Evolutionary conservation across 2,113 vertebrate species (phyloP).

Genomic region (Notothenia coriiceps): DNA sequence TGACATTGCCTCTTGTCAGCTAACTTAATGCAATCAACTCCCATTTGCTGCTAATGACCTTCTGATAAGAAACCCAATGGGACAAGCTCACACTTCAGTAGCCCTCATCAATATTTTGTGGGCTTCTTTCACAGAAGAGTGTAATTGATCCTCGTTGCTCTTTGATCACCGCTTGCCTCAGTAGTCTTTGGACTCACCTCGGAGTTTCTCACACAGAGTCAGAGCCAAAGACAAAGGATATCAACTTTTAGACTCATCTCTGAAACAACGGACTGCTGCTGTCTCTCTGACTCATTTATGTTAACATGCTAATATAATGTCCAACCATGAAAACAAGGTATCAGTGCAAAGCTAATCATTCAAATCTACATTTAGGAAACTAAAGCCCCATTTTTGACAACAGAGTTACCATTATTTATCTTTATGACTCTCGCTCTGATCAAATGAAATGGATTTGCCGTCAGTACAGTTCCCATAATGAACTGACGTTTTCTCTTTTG

Average conservation of each 20-base stretch:
- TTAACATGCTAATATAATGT: conserved; percentile 1
- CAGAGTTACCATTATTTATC: neutral
- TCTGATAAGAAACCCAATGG: conserved; percentile 68
- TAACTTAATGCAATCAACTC: conserved; percentile 68
- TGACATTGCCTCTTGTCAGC: conserved; percentile 69
- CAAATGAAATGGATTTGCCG: conserved; percentile 9
- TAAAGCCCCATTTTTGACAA: conserved; percentile 17
- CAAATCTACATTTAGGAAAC: conserved; percentile 5
- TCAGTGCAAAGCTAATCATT: neutral
- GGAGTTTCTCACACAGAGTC: conserved; percentile 44
- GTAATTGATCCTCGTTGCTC: conserved; percentile 72
- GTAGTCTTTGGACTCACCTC: conserved; percentile 70
- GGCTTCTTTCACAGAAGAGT: conserved; percentile 58
- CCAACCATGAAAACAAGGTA: neutral
- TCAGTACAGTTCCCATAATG: conserved; percentile 15
- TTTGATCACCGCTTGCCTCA: conserved; percentile 69
- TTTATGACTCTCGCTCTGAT: conserved; percentile 15
- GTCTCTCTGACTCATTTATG: neutral
- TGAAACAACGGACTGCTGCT: conserved; percentile 38
- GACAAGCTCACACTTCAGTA: conserved; percentile 59
- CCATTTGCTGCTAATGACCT: conserved; percentile 70
- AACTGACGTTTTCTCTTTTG: conserved; percentile 9
- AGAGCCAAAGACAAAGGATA: conserved; percentile 45
- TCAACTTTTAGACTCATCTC: conserved; percentile 51
- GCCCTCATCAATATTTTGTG: conserved; percentile 77